A percentile compares a stretch with the other conserved stretches of the same genome.
These are phyloP conservation scores for Cryptophagus acutangulus DNA, from an alignment of 2,888 invertebrate species.

Conservation along the genomic window DNA sequence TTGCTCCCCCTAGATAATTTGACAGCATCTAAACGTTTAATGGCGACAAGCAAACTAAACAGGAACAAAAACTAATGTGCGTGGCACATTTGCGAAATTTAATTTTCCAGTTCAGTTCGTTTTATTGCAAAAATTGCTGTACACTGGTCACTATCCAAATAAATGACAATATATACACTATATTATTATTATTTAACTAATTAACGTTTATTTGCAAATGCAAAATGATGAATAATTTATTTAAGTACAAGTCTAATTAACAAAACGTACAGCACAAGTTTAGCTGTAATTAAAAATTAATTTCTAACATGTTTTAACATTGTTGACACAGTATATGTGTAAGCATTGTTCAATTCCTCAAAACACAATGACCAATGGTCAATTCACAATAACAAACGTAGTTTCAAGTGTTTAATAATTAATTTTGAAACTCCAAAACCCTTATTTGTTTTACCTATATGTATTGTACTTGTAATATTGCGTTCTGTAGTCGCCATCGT, in stretches of 20 bases:
- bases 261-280: constrained; percentile 1
- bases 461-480: constrained; percentile 3
- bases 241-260: too few relatives aligned
- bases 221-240: too few relatives aligned
- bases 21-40: constrained; percentile 16
- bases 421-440: constrained; percentile 4
- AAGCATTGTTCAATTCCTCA: constrained; percentile 31
- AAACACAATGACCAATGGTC: constrained; percentile 30
- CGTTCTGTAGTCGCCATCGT: too few relatives aligned
- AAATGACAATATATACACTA: constrained; percentile 31
- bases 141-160: constrained; percentile 34
- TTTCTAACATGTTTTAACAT: constrained; percentile 2
- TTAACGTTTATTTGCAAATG: too few relatives aligned
- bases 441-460: constrained; percentile 7
- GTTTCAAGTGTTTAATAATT: constrained; percentile 8
- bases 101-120: constrained; percentile 46
- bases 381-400: constrained; percentile 13
- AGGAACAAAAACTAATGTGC: constrained; percentile 47
- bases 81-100: constrained; percentile 47
- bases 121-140: constrained; percentile 45
- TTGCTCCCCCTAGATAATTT: constrained; percentile 7
- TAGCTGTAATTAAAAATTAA: constrained; percentile 7
- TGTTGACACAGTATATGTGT: constrained; percentile 7
- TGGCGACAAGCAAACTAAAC: constrained; percentile 30
- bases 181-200: too few relatives aligned